Evolutionary conservation across 2,113 vertebrate species (phyloP).

Genomic region (Cyanistes caeruleus): DNA sequence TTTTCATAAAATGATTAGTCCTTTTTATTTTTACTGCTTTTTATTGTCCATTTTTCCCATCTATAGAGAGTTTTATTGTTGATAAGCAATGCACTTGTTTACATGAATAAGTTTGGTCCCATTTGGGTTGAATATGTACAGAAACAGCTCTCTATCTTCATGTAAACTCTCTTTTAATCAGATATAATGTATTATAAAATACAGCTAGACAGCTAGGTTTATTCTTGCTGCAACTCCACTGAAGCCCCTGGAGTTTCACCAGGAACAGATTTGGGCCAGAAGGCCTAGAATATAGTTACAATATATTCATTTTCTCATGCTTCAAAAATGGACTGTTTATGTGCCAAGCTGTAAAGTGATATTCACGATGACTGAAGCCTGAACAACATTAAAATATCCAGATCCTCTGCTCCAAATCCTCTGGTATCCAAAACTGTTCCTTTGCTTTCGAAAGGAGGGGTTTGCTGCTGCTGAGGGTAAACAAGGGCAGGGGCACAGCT

Average conservation of each 20-base stretch:
- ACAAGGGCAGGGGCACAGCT: neutral
- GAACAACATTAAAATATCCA: conserved; percentile 56
- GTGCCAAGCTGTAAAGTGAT: conserved; percentile 49
- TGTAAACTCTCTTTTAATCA: neutral
- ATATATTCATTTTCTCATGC: conserved; percentile 51
- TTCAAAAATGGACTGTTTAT: conserved; percentile 48
- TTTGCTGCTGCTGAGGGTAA: neutral
- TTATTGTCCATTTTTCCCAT: neutral
- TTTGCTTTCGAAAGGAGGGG: neutral
- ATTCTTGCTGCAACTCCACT: neutral
- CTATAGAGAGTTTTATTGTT: neutral
- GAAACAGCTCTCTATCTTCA: neutral
- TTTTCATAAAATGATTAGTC: neutral
- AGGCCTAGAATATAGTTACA: conserved; percentile 33
- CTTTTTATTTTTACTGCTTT: neutral
- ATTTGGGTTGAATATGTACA: neutral
- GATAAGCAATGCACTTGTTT: neutral
- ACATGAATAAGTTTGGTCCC: neutral
- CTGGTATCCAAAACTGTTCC: conserved; percentile 3
- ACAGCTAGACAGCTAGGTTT: neutral
- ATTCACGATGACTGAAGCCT: conserved; percentile 61
- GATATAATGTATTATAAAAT: neutral
- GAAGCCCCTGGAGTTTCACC: conserved; percentile 5
- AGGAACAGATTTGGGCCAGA: conserved; percentile 14
- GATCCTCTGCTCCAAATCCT: conserved; percentile 39